Conservation (phyloP, 2,888 invertebrate genomes). For the Morinoia aosen region DNA sequence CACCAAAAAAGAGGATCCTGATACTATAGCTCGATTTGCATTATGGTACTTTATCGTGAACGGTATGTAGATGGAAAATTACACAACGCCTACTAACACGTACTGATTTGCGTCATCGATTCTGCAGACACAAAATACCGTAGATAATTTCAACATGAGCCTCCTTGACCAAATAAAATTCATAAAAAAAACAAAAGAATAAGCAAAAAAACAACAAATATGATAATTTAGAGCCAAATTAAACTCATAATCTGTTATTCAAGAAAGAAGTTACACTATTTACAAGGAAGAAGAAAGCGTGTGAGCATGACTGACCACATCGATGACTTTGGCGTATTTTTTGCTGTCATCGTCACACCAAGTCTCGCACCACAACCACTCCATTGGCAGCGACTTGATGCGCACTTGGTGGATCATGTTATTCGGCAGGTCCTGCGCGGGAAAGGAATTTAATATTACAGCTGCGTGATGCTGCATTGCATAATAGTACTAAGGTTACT, state of each 20-base stretch:
- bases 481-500: too few relatives aligned
- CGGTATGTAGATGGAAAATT: neutral
- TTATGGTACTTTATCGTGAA: neutral
- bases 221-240: too few relatives aligned
- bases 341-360: conserved; percentile 97
- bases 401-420: conserved; percentile 99
- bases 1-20: too few relatives aligned
- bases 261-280: too few relatives aligned
- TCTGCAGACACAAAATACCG: neutral
- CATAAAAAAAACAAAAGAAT: neutral
- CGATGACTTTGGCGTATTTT: conserved; percentile 94
- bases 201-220: too few relatives aligned
- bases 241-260: too few relatives aligned
- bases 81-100: too few relatives aligned
- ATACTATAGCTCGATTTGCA: neutral
- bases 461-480: neutral
- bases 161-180: neutral
- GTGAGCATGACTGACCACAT: conserved; percentile 80
- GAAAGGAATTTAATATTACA: neutral
- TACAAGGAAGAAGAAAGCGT: neutral
- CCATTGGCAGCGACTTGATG: conserved; percentile 97
- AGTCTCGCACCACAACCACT: conserved; percentile 99
- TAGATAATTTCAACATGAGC: neutral
- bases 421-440: conserved; percentile 87
- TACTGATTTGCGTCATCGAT: neutral